Base-by-base conservation (phyloP, 1,140 invertebrate genomes). In the Penaeus japonicus region DNA sequence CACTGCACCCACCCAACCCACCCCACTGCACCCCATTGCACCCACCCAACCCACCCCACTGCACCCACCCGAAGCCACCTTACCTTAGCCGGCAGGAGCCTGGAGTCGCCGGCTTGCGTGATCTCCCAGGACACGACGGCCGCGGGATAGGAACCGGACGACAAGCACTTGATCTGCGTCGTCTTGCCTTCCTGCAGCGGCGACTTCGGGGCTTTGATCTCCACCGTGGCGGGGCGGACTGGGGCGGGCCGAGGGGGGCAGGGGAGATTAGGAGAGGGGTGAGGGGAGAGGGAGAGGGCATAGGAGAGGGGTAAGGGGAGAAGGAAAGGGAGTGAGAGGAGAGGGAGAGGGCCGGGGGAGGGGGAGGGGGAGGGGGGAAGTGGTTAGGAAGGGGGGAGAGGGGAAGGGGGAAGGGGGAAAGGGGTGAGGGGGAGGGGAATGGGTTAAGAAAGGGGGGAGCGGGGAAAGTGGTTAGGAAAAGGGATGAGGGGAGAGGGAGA, bases 71-170 rank as follows among this genome's bases (percentile, higher is more conserved):
- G n/a, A n/a, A 32, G 12, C 12, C 12, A 24, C 3, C 82, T 84
- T 84, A 84, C 82, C 82, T 59, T 32, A 27, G 35, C 62, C 32
- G 70, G 24, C 18, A 73, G 27, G 4, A 27, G 47, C 35, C 53
- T 47, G 39, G 82, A 24, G 62, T 84, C 75, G 20, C 82, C 82
- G 12, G n/a, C 65, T 12, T 73, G 55, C 10, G n/a, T 55, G 62
- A 73, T 84, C 82, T 84, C 62, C 82, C 82, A 84, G n/a, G 39
- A 54, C 62, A 84, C 55, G n/a, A 53, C 62, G 20, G 82, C 82
- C 12, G 82, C 53, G 1, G 82, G 82, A 22, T 84, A 84, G 22
- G 82, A 62, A 3, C 82, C 82, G 3, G 82, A 53, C 3, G 82
- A 62, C 35, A 84, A 62, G 39, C 82, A 84, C 24, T 35, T 47